Base-by-base conservation (phyloP, 2,113 vertebrate species). In the Talpa occidentalis region DNA sequence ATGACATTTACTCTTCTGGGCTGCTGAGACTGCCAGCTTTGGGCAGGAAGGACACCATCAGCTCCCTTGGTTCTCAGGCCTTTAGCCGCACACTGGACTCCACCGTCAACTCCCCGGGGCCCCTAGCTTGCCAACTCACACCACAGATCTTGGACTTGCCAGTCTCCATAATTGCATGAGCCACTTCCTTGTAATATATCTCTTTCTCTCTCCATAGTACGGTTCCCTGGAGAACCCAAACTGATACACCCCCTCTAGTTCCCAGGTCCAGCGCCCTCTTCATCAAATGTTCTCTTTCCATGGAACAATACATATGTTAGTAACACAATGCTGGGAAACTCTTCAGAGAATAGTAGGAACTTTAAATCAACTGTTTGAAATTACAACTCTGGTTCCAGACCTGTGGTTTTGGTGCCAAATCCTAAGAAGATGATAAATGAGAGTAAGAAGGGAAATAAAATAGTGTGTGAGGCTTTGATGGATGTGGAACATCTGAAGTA, bases 391-490 rank as follows among this genome's bases (percentile, higher is more conserved):
- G 0, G 49, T 70, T 89, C 35, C 56, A 64, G 80, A 26, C 67
- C 30, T 83, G 37, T 37, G 10, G 6, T 49, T 70, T 77, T n/a
- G 35, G 37, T 76, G 64, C 40, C 82, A 89, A 72, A 94, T 93
- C 52, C 78, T 66, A 69, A 52, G 88, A 78, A 83, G 85, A 89
- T 89, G 88, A 77, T 56, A 78, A 79, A 90, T 72, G 74, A 90
- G 72, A 90, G 17, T 14, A 52, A 42, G 76, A 67, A 6, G 26
- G 24, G 49, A 28, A 73, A 60, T 70, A 88, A 86, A 59, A 88
- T 9, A 37, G 4, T 40, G 21, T 24, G 67, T 4, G 26, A 44
- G n/a, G 10, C 14, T 44, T 42, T 92, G 84, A 76, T 2, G 30
- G 40, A 86, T 70, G 44, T 4, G 2, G 14, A n/a, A 62, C 81